phyloP scores from a whole-genome alignment of 2,888 invertebrate species.

The Calliphora vomitoria region DNA sequence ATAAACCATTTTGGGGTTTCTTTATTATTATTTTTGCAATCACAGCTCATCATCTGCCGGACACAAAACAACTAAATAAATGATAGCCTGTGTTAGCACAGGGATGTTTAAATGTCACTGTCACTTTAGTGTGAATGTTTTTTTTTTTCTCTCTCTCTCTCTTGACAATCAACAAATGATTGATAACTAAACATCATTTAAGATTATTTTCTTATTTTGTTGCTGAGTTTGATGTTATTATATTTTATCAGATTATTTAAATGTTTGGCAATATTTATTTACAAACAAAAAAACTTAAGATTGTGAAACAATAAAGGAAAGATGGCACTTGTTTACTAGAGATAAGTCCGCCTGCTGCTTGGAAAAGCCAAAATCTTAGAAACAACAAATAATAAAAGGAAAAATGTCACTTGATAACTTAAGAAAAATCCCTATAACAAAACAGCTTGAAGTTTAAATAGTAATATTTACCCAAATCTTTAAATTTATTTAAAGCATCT shows the following conservation, averaged over 20 bases:
- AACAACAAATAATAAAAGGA: background rate
- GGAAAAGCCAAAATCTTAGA: background rate
- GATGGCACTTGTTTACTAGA: background rate
- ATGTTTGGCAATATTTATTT: background rate
- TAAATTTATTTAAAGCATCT: background rate
- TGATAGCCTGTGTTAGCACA: background rate
- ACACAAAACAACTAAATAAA: background rate
- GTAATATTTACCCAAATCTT: too few relatives aligned
- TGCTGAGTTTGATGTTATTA: background rate
- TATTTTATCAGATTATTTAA: background rate
- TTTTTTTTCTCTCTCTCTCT: background rate
- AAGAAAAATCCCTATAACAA: too few relatives aligned
- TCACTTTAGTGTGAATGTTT: background rate
- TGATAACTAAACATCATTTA: slow-evolving; percentile 41
- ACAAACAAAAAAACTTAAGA: too few relatives aligned
- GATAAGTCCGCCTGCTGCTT: too few relatives aligned
- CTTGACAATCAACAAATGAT: slow-evolving; percentile 38
- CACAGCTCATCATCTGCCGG: slow-evolving; percentile 29
- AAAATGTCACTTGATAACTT: background rate
- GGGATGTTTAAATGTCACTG: too few relatives aligned
- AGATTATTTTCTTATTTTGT: slow-evolving; percentile 19
- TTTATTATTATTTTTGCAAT: slow-evolving; percentile 23
- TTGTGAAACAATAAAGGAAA: background rate
- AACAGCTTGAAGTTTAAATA: too few relatives aligned
- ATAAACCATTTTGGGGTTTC: slow-evolving; percentile 13